Conservation (phyloP, 2,113 vertebrate genomes). For the Elephas maximus region DNA sequence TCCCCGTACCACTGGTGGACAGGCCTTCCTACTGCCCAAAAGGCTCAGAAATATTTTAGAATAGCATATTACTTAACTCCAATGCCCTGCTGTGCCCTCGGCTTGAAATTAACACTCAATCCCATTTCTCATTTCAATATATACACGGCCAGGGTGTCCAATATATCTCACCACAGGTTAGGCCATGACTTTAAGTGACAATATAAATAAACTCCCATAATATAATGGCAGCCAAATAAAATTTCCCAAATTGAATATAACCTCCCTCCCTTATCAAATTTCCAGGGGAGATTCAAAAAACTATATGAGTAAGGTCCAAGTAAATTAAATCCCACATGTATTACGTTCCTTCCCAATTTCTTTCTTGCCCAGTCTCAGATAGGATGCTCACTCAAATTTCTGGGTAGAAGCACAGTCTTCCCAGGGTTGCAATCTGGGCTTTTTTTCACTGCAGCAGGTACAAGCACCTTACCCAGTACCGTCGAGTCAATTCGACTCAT, state of each 20-base stretch:
- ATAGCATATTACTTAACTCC: not conserved
- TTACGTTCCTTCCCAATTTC: not conserved
- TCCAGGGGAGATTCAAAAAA: not conserved
- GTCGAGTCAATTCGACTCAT: too few relatives aligned
- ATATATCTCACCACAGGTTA: not conserved
- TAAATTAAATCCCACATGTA: not conserved
- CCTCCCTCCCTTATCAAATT: not conserved
- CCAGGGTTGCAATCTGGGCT: not conserved
- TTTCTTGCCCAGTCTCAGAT: not conserved
- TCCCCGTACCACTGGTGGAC: not conserved
- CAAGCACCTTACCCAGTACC: not conserved
- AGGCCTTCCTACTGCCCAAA: not conserved
- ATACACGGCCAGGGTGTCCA: not conserved
- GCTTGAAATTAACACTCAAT: not conserved
- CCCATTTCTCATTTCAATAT: conserved; percentile 22
- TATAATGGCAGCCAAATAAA: not conserved
- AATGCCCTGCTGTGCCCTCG: not conserved
- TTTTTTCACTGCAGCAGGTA: not conserved
- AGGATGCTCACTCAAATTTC: not conserved
- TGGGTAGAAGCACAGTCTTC: not conserved
- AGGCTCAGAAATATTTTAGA: not conserved
- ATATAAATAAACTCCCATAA: not conserved
- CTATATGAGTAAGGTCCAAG: not conserved
- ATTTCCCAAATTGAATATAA: not conserved
- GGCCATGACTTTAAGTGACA: not conserved